Evolutionary conservation across 2,888 invertebrate genomes (phyloP).

Genomic region (Anorthoa munda): DNA sequence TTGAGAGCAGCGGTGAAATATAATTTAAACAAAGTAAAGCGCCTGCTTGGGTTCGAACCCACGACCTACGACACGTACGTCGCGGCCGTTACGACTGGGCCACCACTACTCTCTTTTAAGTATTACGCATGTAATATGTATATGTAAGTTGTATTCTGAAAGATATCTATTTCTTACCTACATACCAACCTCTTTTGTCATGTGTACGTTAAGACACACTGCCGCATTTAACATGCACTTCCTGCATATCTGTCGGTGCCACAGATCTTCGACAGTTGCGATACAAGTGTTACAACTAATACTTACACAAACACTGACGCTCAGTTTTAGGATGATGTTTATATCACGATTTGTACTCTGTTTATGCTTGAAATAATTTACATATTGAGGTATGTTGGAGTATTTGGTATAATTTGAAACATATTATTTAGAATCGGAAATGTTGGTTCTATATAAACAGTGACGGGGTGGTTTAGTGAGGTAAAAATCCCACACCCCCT

Average conservation of each 20-base stretch:
- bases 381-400: background rate
- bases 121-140: background rate
- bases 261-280: constrained; percentile 46
- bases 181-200: constrained; percentile 18
- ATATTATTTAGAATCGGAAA: background rate
- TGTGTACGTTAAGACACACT: constrained; percentile 18
- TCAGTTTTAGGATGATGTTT: constrained; percentile 50
- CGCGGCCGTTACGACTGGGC: too few relatives aligned
- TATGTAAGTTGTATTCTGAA: too few relatives aligned
- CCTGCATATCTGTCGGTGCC: constrained; percentile 56
- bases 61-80: too few relatives aligned
- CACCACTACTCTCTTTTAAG: too few relatives aligned
- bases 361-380: constrained; percentile 29
- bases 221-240: constrained; percentile 57
- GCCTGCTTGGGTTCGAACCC: too few relatives aligned
- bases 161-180: constrained; percentile 16
- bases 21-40: too few relatives aligned
- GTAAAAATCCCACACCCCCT: too few relatives aligned
- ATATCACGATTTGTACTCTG: constrained; percentile 44
- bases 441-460: background rate
- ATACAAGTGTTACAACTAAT: constrained; percentile 37
- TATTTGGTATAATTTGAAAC: constrained; percentile 1
- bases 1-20: too few relatives aligned
- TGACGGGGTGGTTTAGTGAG: too few relatives aligned
- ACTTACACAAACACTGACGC: constrained; percentile 31